Base-by-base conservation (phyloP, 2,888 invertebrate species). In the Aspidiotus rigidus region DNA sequence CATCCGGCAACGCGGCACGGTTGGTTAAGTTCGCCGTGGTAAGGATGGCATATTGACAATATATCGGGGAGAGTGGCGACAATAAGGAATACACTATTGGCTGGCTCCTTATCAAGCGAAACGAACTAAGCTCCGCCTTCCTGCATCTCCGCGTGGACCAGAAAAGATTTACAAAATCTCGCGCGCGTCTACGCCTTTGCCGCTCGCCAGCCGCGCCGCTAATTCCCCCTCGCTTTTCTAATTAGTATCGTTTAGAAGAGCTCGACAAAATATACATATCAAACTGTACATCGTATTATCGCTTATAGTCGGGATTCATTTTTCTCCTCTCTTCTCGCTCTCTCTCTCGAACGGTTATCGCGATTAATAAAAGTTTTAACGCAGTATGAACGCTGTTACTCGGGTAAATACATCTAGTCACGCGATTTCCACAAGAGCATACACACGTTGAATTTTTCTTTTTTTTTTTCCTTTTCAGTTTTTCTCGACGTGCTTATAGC, bases 21-120 rank as follows among this genome's bases (percentile, higher is more conserved):
- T 67, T 67, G 67, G 67, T 67, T 67, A 67, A 57, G 67, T 67
- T 59, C 16, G 39, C 59, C 49, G 64, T 42, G 64, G 60, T 59
- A 59, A 67, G 67, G 67, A 67, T 67, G 67, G 67, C 67, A 67
- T 67, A 67, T 67, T 67, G 67, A 67, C 67, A 49, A n/a, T 13
- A n/a, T 64, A 54, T 64, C 55, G 64, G 64, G 64, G 64, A 64
- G 64, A 64, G 64, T 55, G 54, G 64, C 64, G 54, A 64, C 59
- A 67, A 67, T 59, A 67, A 41, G 60, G 42, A 41, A 44, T 44
- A 49, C 60, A 59, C 57, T 28, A 67, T 67, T 67, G 67, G 67
- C 49, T 44, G 13, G 60, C 42, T 44, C 10, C 59, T 67, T 67
- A 67, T 67, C 59, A 67, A 28, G 59, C 49, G 49, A 44, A 28